Base-by-base conservation (phyloP, 1,140 invertebrate species). In the Drosophila pruinosa region DNA sequence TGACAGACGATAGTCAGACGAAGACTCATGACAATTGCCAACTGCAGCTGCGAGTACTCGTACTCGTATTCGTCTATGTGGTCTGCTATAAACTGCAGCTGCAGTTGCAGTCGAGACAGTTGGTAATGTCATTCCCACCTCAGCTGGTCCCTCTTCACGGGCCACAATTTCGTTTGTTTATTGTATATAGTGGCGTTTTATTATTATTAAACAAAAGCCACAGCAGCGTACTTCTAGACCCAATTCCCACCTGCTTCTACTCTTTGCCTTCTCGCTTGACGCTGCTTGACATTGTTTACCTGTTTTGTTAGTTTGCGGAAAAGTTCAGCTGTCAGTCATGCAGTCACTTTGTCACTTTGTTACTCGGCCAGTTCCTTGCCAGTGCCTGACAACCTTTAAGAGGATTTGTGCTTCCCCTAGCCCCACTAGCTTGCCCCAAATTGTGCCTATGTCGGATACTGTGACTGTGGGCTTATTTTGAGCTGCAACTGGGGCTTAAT, bases 181-280 rank as follows among this genome's bases (percentile, higher is more conserved):
- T 64, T 67, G 26, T 65, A 39, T 50, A 45, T 50, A 53, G 53
- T 72, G 72, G 54, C 73, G 36, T 81, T 70, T 78, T 82, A 75
- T 82, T 82, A 83, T 83, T 82, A 78, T 78, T 79, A 76, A 79
- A 79, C 75, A 76, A 85, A 75, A 63, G 68, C 47, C 43, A 71
- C 52, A 50, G 41, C 24, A 24, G 14, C 53, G 17, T 22, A 26
- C 24, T 28, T 4, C 15, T 12, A 3, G 31, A 12, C 31, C 14
- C 2, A 2, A n/a, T n/a, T n/a, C 24, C 31, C 22, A 31, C 36
- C 6, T n/a, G 28, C 47, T 36, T 12, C n/a, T 53, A 22, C 22
- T 17, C 31, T 68, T 43, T 10, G 21, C 14, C 21, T n/a, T 8
- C 43, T 38, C 54, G 28, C 57, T 71, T 71, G 43, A 22, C n/a